Evolutionary conservation across 2,888 invertebrate genomes (phyloP).

Genomic region (Leucania comma): DNA sequence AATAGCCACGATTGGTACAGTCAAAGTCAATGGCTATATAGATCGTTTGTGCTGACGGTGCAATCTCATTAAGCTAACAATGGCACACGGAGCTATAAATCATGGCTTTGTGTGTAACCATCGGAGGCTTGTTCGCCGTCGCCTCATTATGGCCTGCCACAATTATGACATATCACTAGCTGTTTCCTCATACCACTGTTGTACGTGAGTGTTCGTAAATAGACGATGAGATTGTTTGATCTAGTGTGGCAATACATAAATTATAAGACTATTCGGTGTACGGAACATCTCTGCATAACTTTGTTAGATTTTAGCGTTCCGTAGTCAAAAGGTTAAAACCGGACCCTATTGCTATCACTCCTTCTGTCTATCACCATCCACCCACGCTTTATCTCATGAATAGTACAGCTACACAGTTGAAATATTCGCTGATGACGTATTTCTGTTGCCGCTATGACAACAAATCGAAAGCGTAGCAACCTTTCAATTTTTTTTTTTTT

Average conservation of each 20-base stretch:
- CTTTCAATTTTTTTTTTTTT: too few species aligned
- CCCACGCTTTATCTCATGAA: too few species aligned
- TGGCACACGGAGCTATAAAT: conserved; percentile 82
- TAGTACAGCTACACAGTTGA: too few species aligned
- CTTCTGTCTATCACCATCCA: too few species aligned
- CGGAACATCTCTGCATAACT: too few species aligned
- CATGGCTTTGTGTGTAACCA: conserved; percentile 82
- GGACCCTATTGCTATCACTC: too few species aligned
- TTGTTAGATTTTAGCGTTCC: too few species aligned
- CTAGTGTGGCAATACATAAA: background rate
- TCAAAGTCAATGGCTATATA: conserved; percentile 57
- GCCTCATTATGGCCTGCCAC: conserved; percentile 72
- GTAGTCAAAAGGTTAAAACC: too few species aligned
- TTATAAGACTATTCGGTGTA: background rate
- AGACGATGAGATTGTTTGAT: conserved; percentile 17
- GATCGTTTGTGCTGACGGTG: conserved; percentile 79
- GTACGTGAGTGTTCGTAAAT: conserved; percentile 22
- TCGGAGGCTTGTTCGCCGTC: conserved; percentile 71
- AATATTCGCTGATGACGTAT: too few species aligned
- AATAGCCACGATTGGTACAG: conserved; percentile 33
- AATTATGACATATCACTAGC: conserved; percentile 76
- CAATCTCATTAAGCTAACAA: conserved; percentile 86
- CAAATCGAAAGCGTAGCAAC: too few species aligned
- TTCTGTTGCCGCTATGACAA: too few species aligned
- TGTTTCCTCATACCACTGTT: conserved; percentile 45